These are phyloP conservation scores for Drosophila parvula DNA, from an alignment of 1,140 invertebrate genomes.

Conservation along the genomic window DNA sequence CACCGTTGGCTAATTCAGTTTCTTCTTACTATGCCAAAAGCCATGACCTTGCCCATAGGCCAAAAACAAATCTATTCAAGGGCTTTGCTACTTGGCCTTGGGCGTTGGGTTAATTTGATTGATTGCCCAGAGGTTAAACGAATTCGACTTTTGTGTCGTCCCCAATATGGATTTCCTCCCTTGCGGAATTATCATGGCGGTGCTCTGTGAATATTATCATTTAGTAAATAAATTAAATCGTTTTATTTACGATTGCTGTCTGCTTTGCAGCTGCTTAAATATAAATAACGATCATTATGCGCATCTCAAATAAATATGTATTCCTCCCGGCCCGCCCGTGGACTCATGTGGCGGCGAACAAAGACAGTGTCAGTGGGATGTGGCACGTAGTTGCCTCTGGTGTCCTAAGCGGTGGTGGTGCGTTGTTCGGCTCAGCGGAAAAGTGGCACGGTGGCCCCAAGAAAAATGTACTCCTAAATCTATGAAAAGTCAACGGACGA, in stretches of 20 bases:
- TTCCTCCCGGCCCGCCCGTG: conserved; percentile 3
- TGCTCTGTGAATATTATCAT: conserved; percentile 35
- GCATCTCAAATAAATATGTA: conserved; percentile 65
- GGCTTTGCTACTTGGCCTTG: conserved; percentile 26
- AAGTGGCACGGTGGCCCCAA: conserved; percentile 37
- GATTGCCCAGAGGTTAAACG: conserved; percentile 37
- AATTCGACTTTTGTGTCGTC: conserved; percentile 1
- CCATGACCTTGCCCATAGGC: conserved; percentile 38
- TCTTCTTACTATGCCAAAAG: conserved; percentile 6
- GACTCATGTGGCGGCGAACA: conserved; percentile 59
- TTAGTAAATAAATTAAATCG: conserved; percentile 55
- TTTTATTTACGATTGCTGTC: conserved; percentile 61
- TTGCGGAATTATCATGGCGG: conserved; percentile 5
- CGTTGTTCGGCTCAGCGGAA: conserved; percentile 25
- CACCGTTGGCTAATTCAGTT: conserved; percentile 34
- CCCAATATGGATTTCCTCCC: conserved; percentile 3
- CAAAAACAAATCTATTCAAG: conserved; percentile 43
- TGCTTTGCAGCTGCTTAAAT: conserved; percentile 65
- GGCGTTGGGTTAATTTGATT: conserved; percentile 56
- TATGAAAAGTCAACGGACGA: conserved; percentile 74
- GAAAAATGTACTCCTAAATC: conserved; percentile 79
- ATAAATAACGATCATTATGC: conserved; percentile 75
- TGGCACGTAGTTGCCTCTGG: conserved; percentile 51
- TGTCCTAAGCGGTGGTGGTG: conserved; percentile 14
- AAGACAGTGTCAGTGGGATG: conserved; percentile 38